Evolutionary conservation across 2,113 vertebrate species (phyloP).

Genomic region (Anser cygnoides): DNA sequence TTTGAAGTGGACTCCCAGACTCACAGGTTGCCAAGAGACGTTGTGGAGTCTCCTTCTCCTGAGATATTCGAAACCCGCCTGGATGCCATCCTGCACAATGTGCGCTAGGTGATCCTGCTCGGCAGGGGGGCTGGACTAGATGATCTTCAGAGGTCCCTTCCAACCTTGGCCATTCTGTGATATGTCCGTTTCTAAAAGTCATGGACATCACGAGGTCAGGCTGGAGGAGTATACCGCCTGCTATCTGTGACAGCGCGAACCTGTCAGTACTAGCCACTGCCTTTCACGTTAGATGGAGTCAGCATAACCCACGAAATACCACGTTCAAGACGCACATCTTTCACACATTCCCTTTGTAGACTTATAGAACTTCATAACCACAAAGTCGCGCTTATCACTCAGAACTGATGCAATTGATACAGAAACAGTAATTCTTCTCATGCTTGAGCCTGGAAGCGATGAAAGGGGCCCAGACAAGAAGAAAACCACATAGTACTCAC

Average conservation of each 20-base stretch:
- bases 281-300: accelerated
- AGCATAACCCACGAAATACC: background rate
- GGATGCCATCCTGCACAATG: too few relatives aligned
- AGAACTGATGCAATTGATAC: background rate
- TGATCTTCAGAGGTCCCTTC: too few relatives aligned
- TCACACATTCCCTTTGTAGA: background rate
- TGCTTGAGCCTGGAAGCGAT: accelerated
- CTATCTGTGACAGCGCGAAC: accelerated
- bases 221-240: accelerated
- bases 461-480: background rate
- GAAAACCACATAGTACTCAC: background rate
- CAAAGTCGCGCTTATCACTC: background rate
- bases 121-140: too few relatives aligned
- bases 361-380: background rate
- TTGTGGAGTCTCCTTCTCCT: too few relatives aligned
- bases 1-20: background rate
- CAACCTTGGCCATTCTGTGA: too few relatives aligned
- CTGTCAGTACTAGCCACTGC: background rate
- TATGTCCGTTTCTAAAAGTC: background rate
- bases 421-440: background rate
- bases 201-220: background rate
- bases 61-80: too few relatives aligned
- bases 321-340: accelerated
- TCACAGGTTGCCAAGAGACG: too few relatives aligned
- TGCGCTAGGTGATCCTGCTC: too few relatives aligned